Conservation (phyloP, 1,140 invertebrate genomes). For the Eurytemora carolleeae region DNA sequence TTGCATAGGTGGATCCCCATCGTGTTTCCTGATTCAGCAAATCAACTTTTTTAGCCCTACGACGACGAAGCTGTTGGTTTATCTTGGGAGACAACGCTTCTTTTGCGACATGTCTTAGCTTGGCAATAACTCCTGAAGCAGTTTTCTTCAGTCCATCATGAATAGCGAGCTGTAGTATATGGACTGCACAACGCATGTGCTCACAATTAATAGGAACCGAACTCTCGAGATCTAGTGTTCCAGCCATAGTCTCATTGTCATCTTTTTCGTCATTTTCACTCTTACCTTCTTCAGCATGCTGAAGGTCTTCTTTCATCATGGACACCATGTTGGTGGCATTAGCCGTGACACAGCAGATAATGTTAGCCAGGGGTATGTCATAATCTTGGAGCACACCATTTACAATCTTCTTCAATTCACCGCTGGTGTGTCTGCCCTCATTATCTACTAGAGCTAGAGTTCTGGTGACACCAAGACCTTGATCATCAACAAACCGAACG, state of each 20-base stretch:
- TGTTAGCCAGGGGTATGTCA: not conserved
- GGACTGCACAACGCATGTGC: slow-evolving; percentile 14
- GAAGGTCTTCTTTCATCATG: slow-evolving; percentile 4
- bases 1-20: slow-evolving; percentile 8
- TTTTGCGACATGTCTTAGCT: slow-evolving; percentile 5
- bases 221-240: too few relatives aligned
- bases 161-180: slow-evolving; percentile 15
- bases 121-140: slow-evolving; percentile 1
- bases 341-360: slow-evolving; percentile 4
- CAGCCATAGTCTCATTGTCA: not conserved
- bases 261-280: slow-evolving; percentile 1
- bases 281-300: slow-evolving; percentile 1
- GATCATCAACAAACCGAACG: not conserved
- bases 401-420: not conserved
- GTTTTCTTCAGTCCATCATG: slow-evolving; percentile 8
- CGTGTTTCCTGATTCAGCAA: slow-evolving; percentile 5
- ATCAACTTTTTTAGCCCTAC: slow-evolving; percentile 3
- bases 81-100: slow-evolving; percentile 11
- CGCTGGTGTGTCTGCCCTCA: not conserved
- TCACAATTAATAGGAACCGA: not conserved
- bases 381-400: slow-evolving; percentile 10
- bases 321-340: slow-evolving; percentile 14
- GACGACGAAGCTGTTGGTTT: not conserved
- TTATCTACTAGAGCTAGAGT: not conserved
- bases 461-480: not conserved